Base-by-base conservation (phyloP, 2,797 vertebrate species). In the Sphaeramia orbicularis region DNA sequence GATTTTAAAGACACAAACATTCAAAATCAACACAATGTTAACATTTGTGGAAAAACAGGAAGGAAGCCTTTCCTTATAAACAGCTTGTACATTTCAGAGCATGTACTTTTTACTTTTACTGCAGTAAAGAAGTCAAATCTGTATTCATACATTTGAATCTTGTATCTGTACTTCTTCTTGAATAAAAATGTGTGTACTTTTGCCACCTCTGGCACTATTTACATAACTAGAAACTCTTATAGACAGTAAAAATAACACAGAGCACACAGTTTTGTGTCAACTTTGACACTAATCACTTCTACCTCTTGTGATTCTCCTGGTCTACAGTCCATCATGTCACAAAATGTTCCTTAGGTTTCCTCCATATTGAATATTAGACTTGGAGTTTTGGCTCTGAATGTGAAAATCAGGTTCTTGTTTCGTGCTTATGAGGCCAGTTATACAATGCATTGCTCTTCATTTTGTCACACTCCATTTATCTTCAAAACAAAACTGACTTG, bases 401-500 rank as follows among this genome's bases (percentile, higher is more conserved):
- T 40, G 52, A 45, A 49, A 78, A 71, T 62, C 32, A 45, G 24
- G 27, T 44, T 45, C 9, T 63, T 79, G 41, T 7, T 79, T 76
- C 68, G 67, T 58, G 63, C 55, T 65, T 3, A 30, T 58, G 47
- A 76, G 84, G 84, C 80, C 84, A 63, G 70, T 85, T 81, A 81
- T 53, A 81, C 83, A 86, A 84, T 41, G 45, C 36, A 4, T 9
- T 27, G 27, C 63, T 56, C 50, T 58, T 68, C 61, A 40, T 53
- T 86, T 79, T 61, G 67, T 87, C 80, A 85, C 84, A 87, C 86
- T 83, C 71, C 71, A 86, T 44, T 87, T 79, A 30, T 74, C 80
- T 41, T 73, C 67, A 42, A 74, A 71, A 80, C 78, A 66, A 36
- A 42, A 36, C 45, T 0, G 44, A 71, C 65, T 51, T 16, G 55